Conservation (phyloP, 2,113 vertebrate species). For the Vimba vimba region DNA sequence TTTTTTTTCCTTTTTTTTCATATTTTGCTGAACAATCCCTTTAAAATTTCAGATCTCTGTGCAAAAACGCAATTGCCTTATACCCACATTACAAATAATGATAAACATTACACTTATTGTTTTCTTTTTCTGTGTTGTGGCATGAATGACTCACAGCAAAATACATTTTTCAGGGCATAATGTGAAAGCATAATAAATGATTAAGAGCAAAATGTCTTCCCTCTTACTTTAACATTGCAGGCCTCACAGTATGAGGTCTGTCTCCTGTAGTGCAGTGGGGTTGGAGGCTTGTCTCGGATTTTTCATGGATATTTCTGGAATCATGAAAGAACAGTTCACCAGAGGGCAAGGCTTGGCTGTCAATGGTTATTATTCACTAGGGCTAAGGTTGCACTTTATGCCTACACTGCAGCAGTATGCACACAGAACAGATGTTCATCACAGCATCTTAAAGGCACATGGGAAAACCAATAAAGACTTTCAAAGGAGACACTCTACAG, state of each 20-base stretch:
- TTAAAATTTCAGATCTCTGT: background rate
- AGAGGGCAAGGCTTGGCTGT: slow-evolving; percentile 23
- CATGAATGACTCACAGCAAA: background rate
- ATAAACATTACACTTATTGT: background rate
- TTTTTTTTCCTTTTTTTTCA: background rate
- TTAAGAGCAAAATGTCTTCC: slow-evolving; percentile 17
- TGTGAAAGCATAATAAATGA: slow-evolving; percentile 41
- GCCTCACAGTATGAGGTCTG: slow-evolving; percentile 33
- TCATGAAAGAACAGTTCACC: slow-evolving; percentile 18
- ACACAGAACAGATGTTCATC: slow-evolving; percentile 49
- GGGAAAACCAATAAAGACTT: slow-evolving; percentile 42
- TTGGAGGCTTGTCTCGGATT: slow-evolving; percentile 13
- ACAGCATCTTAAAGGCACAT: slow-evolving; percentile 39
- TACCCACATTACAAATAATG: background rate
- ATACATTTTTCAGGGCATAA: background rate
- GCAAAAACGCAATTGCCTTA: no score
- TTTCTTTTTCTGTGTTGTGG: background rate
- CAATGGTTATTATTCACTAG: slow-evolving; percentile 42
- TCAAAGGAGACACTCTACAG: slow-evolving; percentile 48
- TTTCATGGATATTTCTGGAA: slow-evolving; percentile 49
- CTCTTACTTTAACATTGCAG: slow-evolving; percentile 8
- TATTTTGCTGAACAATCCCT: background rate
- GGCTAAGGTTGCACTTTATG: slow-evolving; percentile 49
- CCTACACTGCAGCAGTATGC: slow-evolving; percentile 42
- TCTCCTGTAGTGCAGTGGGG: slow-evolving; percentile 10